These are phyloP conservation scores for Exocentrus adspersus DNA, from an alignment of 2,888 invertebrate species.

Conservation along the genomic window DNA sequence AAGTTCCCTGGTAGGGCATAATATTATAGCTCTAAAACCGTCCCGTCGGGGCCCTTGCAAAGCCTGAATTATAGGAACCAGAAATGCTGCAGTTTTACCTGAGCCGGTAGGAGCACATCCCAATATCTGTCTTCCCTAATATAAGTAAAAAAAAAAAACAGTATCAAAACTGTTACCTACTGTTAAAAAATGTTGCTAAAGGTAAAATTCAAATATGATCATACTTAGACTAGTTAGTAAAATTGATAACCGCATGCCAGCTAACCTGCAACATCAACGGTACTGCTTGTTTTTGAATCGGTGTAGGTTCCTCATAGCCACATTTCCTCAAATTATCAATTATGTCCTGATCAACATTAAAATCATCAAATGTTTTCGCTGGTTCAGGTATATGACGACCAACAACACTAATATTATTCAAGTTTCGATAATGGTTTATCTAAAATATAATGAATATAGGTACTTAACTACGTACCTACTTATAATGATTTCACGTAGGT, in stretches of 20 bases:
- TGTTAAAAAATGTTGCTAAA: too few relatives aligned
- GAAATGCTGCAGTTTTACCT: conserved; percentile 95
- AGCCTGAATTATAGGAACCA: conserved; percentile 86
- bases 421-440: conserved; percentile 80
- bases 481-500: conserved; percentile 27
- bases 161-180: too few relatives aligned
- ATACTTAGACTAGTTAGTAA: too few relatives aligned
- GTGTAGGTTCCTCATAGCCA: conserved; percentile 82
- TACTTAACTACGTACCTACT: conserved; percentile 5
- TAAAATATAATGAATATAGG: conserved; percentile 57
- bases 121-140: conserved; percentile 80
- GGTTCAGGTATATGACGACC: conserved; percentile 86
- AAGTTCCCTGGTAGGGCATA: conserved; percentile 94
- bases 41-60: conserved; percentile 75
- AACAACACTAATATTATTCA: conserved; percentile 79
- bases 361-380: conserved; percentile 74
- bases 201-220: too few relatives aligned
- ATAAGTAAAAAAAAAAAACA: neutral
- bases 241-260: too few relatives aligned
- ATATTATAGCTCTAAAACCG: conserved; percentile 86
- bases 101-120: conserved; percentile 98
- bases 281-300: conserved; percentile 93
- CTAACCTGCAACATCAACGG: conserved; percentile 84
- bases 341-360: conserved; percentile 70
- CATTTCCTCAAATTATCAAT: conserved; percentile 75